These are phyloP conservation scores for Sericinus montela DNA, from an alignment of 2,888 invertebrate species.

Conservation along the genomic window DNA sequence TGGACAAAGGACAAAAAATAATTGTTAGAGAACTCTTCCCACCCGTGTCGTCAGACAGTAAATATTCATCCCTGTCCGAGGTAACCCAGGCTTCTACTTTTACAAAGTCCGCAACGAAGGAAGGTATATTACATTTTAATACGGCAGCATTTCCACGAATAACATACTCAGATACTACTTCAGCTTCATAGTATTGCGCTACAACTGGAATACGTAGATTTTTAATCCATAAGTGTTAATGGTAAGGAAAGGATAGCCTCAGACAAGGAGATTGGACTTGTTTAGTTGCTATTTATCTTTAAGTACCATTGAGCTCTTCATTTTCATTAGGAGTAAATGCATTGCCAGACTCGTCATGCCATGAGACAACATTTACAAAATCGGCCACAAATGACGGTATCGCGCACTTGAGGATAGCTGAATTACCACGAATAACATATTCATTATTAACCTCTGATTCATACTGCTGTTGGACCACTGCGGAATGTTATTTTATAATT, in stretches of 20 bases:
- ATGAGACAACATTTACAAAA: conserved; percentile 92
- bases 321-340: conserved; percentile 52
- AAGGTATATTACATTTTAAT: conserved; percentile 93
- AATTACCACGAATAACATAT: conserved; percentile 93
- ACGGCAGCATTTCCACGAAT: conserved; percentile 93
- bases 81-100: conserved; percentile 91
- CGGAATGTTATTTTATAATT: conserved; percentile 22
- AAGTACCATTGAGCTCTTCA: conserved; percentile 58
- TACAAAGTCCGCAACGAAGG: conserved; percentile 94
- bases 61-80: conserved; percentile 83
- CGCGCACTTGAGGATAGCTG: conserved; percentile 92
- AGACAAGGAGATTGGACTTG: conserved; percentile 17
- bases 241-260: conserved; percentile 14
- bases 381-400: conserved; percentile 96
- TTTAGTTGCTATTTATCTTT: conserved; percentile 8
- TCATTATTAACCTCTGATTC: conserved; percentile 95
- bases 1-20: conserved; percentile 16
- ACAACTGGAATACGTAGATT: conserved; percentile 82
- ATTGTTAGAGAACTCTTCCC: conserved; percentile 36
- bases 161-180: conserved; percentile 93
- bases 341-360: conserved; percentile 89
- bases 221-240: conserved; percentile 1
- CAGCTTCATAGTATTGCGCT: conserved; percentile 92
- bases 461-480: conserved; percentile 94
- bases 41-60: conserved; percentile 87